Percentiles rank a stretch among this genome's conserved stretches.
Conservation (phyloP, 2,113 vertebrate species). For the Melanerpes aurifrons region DNA sequence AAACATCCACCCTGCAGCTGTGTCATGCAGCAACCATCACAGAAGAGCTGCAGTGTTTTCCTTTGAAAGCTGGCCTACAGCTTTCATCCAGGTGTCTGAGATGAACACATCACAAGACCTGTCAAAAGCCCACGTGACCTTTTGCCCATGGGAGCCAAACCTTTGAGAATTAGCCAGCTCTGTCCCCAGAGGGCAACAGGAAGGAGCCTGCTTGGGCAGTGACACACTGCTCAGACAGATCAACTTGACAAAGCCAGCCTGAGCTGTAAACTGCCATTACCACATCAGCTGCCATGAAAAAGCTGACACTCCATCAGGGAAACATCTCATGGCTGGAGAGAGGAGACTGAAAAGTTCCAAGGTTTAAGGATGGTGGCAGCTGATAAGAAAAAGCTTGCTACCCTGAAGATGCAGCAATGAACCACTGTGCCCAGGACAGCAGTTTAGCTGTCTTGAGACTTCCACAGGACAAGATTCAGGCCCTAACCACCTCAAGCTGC, state of each 20-base stretch:
- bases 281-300: rapidly evolving
- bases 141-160: background rate
- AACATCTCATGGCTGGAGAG: rapidly evolving
- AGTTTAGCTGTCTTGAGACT: background rate
- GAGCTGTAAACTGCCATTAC: background rate
- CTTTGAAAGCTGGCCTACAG: background rate
- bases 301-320: background rate
- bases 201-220: background rate
- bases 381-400: background rate
- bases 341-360: background rate
- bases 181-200: background rate
- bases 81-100: background rate
- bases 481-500: background rate
- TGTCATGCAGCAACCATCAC: background rate
- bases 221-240: background rate
- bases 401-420: background rate
- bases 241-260: background rate
- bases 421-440: background rate
- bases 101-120: background rate
- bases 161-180: background rate
- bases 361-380: background rate
- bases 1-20: background rate
- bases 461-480: background rate
- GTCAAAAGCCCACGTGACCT: background rate
- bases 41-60: background rate